phyloP scores from a whole-genome alignment of 2,113 vertebrate species.

The Cichladusa arquata region DNA sequence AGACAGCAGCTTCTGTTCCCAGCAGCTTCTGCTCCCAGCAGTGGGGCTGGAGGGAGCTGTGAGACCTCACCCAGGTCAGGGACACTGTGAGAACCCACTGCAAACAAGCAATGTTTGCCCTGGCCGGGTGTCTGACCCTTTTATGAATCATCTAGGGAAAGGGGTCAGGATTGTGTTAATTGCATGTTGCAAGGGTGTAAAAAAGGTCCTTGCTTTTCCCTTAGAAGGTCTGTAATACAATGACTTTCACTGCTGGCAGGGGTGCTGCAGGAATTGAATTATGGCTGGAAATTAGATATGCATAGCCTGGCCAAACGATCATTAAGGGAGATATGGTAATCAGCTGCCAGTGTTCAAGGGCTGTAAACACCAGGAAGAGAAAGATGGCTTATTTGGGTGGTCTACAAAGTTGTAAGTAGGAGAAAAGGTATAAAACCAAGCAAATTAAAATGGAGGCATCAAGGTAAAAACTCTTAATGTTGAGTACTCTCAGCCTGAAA shows the following conservation, averaged over 20 bases:
- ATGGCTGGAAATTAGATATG: constrained; percentile 63
- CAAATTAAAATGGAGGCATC: neutral
- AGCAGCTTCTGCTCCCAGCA: neutral
- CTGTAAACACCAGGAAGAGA: constrained; percentile 55
- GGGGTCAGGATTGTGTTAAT: neutral
- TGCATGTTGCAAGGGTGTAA: neutral
- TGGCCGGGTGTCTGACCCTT: neutral
- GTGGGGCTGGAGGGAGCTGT: neutral
- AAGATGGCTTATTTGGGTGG: constrained; percentile 51
- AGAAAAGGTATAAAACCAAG: constrained; percentile 25
- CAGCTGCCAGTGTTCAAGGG: constrained; percentile 53
- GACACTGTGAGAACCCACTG: neutral
- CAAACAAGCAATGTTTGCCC: neutral
- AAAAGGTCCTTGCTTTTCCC: constrained; percentile 1
- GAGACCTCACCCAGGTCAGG: neutral
- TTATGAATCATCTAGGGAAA: neutral
- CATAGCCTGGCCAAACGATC: constrained; percentile 48
- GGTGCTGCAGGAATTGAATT: constrained; percentile 51
- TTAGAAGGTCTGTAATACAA: constrained; percentile 10
- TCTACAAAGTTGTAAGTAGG: neutral
- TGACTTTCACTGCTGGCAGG: constrained; percentile 51
- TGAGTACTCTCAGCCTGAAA: neutral
- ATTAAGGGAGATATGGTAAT: constrained; percentile 57
- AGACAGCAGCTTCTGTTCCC: neutral
- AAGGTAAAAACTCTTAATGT: neutral